Base-by-base conservation (phyloP, 2,113 vertebrate species). In the Tychaedon coryphoeus region DNA sequence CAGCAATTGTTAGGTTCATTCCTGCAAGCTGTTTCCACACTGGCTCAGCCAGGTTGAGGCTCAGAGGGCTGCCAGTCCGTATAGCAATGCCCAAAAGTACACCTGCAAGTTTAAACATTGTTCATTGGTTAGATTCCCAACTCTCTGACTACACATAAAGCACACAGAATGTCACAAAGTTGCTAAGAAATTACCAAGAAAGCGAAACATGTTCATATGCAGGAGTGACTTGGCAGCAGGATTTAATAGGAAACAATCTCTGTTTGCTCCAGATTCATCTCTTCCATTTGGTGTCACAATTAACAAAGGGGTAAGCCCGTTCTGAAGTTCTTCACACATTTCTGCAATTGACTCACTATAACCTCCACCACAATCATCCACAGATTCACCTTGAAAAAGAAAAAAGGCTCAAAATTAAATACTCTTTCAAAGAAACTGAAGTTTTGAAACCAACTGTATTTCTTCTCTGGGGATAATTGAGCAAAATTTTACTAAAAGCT, bases 1-100 rank as follows among this genome's bases (percentile, higher is more conserved):
- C 99, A 91, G 99, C 99, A 54, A 99, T 99, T 94, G 99, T 99
- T 93, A 99, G 97, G 96, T 98, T 99, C 99, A 99, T 99, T 92
- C 99, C 99, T 40, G 99, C 99, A 96, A 99, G 98, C 94, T 99
- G 99, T 89, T 99, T 99, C 99, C 99, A 99, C 13, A 99, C 99
- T 7, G 99, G 99, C 96, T 99, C 99, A 5, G 99, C 99, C 67
- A 99, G 97, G 95, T 98, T 99, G 93, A 99, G 98, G 96, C 99
- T 99, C 62, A 99, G 98, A 40, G 99, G 99, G 91, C 99, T 99
- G 83, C 99, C 99, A 19, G 99, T 99, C n/a, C 99, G 98, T 96
- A 99, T 99, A 56, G 99, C 99, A 43, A 99, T 99, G 79, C 99
- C 99, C 93, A 99, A 91, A 61, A 99, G 97, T 15, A 99, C 99